Evolutionary conservation across 2,888 invertebrate genomes (phyloP).

Genomic region (Acholoe squamosa): DNA sequence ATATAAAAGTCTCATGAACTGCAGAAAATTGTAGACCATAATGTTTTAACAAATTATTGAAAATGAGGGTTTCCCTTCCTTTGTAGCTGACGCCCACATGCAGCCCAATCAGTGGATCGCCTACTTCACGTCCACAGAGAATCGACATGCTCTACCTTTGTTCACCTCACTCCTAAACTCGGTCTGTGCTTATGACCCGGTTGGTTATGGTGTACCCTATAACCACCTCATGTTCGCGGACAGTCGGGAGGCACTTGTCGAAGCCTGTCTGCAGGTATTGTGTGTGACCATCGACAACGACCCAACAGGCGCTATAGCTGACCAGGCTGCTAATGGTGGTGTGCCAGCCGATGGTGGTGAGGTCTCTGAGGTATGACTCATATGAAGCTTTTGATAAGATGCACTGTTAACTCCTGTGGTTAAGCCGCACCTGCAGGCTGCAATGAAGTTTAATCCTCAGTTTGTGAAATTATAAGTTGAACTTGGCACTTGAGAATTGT

Average conservation of each 20-base stretch:
- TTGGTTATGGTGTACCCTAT: slow-evolving; percentile 97
- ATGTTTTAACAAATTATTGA: no score
- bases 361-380: slow-evolving; percentile 26
- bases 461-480: no score
- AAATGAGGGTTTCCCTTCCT: not conserved
- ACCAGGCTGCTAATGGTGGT: slow-evolving; percentile 86
- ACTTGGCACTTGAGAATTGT: no score
- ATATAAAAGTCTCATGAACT: no score
- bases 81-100: slow-evolving; percentile 82
- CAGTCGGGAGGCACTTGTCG: slow-evolving; percentile 84
- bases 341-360: not conserved
- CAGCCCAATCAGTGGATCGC: slow-evolving; percentile 87
- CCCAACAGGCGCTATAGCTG: slow-evolving; percentile 84
- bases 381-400: no score
- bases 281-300: slow-evolving; percentile 98
- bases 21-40: no score
- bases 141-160: slow-evolving; percentile 95
- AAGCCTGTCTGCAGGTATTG: slow-evolving; percentile 84
- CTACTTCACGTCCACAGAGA: slow-evolving; percentile 87
- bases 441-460: no score
- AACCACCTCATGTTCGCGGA: slow-evolving; percentile 98
- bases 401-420: no score
- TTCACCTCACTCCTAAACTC: slow-evolving; percentile 98
- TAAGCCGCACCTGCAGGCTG: no score
- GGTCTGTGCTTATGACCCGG: slow-evolving; percentile 98